A percentile compares a stretch with the other conserved stretches of the same genome.
Conservation (phyloP, 2,797 vertebrate species). For the Scolopax rusticola region DNA sequence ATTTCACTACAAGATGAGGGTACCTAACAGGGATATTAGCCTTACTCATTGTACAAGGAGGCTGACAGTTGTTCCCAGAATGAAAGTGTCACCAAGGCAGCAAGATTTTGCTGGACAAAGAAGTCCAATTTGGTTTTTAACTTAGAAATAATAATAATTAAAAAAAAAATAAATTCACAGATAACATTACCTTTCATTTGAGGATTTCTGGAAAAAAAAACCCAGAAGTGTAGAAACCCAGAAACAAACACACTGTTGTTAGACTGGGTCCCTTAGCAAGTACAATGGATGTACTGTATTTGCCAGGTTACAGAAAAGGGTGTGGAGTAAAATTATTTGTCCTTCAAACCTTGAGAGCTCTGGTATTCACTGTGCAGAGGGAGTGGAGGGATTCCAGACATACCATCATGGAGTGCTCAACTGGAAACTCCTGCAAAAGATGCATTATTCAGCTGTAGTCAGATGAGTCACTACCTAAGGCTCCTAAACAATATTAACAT, state of each 20-base stretch:
- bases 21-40: background rate
- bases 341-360: conserved; percentile 8
- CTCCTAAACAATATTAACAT: background rate
- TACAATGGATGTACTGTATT: conserved; percentile 38
- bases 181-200: background rate
- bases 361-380: background rate
- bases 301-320: conserved; percentile 1
- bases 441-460: background rate
- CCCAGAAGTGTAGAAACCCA: background rate
- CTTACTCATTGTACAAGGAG: background rate
- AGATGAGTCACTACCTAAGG: background rate
- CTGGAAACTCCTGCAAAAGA: conserved; percentile 17
- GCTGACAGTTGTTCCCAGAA: background rate
- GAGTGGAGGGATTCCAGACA: conserved; percentile 39
- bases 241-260: conserved; percentile 1
- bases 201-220: background rate
- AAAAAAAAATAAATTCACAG: background rate
- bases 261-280: background rate
- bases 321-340: background rate
- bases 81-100: background rate
- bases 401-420: background rate
- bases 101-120: background rate
- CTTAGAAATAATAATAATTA: background rate
- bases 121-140: background rate
- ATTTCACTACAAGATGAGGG: background rate